Evolutionary conservation across 2,113 vertebrate species (phyloP), one percentile per base, ranked within the genome.

Genomic region (Hippocampus abdominalis): DNA sequence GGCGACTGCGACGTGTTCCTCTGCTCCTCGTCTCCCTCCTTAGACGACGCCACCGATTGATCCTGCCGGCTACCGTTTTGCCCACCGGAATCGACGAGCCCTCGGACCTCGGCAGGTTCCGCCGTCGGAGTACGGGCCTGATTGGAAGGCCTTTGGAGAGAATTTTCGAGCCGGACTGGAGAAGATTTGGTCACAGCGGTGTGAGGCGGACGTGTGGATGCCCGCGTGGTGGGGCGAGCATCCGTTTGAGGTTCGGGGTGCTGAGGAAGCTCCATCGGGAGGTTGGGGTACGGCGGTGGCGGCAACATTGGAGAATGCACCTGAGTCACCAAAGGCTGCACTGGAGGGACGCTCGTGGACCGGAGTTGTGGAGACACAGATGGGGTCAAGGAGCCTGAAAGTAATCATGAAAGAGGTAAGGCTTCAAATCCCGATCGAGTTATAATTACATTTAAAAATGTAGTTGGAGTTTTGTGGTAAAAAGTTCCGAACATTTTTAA

Each of bases 1-100:
- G 91, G 89, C 6, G 89, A 88, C 44, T 91, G 91, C n/a, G 91
- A 93, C 10, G 91, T 92, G 68, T 88, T 93, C 77, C 79, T 91
- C 80, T 85, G 64, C 49, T 86, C 75, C 29, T 86, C 81, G 64
- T 83, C 72, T 67, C 85, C 87, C 49, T 23, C 32, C 70, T 84
- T 82, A 0, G 51, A 60, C 1, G 69, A 51, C 23, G 73, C 73
- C 70, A 64, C 48, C n/a, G 81, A 48, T 8, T 70, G 59, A 29
- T 44, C 68, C 62, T 69, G 42, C 42, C 74, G 71, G 61, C 75
- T 92, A 1, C 32, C 48, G 39, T 89, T 87, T 27, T 63, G 70
- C 32, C 68, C 60, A n/a, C 63, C 74, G 36, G 71, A 27, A 36
- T 18, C 72, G 36, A 46, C 46, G 68, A 62, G 40, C 23, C 74